These are phyloP conservation scores for Lota lota DNA, from an alignment of 2,113 vertebrate species.

Conservation along the genomic window DNA sequence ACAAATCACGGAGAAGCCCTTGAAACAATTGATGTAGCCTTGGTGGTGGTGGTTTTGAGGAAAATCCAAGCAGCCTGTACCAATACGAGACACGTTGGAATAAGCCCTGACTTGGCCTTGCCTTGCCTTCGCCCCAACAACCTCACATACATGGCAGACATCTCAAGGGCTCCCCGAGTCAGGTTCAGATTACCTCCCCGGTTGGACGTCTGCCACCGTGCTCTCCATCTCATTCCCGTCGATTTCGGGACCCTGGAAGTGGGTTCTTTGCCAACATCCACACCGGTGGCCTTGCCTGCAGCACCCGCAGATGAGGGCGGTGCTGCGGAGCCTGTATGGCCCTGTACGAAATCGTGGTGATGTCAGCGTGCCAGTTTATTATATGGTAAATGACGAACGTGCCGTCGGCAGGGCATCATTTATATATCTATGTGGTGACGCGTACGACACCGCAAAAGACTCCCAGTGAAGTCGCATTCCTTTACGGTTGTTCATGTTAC, in stretches of 20 bases:
- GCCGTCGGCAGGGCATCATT: not conserved
- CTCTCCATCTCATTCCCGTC: conserved; percentile 3
- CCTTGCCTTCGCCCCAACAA: not conserved
- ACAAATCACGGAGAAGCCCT: too few relatives aligned
- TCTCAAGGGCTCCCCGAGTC: not conserved
- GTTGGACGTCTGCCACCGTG: conserved; percentile 16
- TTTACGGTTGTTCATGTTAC: not conserved
- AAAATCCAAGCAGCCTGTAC: not conserved
- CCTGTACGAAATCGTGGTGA: not conserved
- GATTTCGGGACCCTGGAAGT: conserved; percentile 17
- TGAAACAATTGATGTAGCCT: too few relatives aligned
- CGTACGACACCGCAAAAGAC: not conserved
- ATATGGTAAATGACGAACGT: not conserved
- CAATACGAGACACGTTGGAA: not conserved
- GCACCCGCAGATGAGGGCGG: not conserved
- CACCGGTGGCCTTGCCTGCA: conserved; percentile 1
- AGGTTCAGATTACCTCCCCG: conserved; percentile 14
- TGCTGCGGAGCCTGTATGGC: too few relatives aligned
- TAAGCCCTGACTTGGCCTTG: not conserved
- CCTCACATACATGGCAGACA: not conserved
- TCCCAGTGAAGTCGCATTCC: conserved; percentile 3
- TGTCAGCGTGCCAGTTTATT: conserved; percentile 3
- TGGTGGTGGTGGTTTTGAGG: not conserved
- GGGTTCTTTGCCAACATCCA: conserved; percentile 29
- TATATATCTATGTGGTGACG: not conserved